phyloP scores from a whole-genome alignment of 2,888 invertebrate species.

The Eumacrocentrus americanus region DNA sequence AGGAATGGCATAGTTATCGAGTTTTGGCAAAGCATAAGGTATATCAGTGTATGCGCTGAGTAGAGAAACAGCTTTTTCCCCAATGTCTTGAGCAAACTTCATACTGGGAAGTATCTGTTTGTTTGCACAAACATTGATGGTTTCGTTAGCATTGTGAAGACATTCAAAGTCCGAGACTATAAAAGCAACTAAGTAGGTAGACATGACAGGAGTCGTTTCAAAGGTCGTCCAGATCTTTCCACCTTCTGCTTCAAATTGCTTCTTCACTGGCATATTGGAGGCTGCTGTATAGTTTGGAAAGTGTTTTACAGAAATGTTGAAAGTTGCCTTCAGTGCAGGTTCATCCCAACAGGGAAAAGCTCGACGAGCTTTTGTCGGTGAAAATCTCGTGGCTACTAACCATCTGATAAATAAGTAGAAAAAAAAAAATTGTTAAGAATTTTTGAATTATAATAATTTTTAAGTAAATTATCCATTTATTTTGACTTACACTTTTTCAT shows the following conservation, averaged over 20 bases:
- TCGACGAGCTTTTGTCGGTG: conserved; percentile 69
- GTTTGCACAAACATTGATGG: conserved; percentile 75
- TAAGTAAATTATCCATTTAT: neutral
- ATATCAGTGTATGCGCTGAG: conserved; percentile 80
- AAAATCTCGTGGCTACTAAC: conserved; percentile 71
- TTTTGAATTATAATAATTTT: conserved; percentile 6
- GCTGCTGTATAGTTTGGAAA: conserved; percentile 60
- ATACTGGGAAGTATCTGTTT: conserved; percentile 69
- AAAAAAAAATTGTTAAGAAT: conserved; percentile 11
- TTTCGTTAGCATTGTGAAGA: conserved; percentile 38
- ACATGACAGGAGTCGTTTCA: conserved; percentile 68
- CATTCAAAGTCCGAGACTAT: conserved; percentile 67
- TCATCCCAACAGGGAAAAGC: conserved; percentile 80
- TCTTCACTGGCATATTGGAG: conserved; percentile 51
- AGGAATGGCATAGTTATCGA: conserved; percentile 78
- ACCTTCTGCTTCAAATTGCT: conserved; percentile 17
- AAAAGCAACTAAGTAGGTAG: conserved; percentile 80
- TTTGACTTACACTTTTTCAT: conserved; percentile 54
- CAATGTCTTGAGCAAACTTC: conserved; percentile 75
- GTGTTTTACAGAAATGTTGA: conserved; percentile 70
- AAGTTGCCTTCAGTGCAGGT: conserved; percentile 72
- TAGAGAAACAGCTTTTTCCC: conserved; percentile 75
- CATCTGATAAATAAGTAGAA: conserved; percentile 58
- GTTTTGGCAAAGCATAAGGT: conserved; percentile 79
- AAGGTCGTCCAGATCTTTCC: conserved; percentile 35